phyloP scores from a whole-genome alignment of 2,888 invertebrate species.

The Nephrotoma guestfalica region DNA sequence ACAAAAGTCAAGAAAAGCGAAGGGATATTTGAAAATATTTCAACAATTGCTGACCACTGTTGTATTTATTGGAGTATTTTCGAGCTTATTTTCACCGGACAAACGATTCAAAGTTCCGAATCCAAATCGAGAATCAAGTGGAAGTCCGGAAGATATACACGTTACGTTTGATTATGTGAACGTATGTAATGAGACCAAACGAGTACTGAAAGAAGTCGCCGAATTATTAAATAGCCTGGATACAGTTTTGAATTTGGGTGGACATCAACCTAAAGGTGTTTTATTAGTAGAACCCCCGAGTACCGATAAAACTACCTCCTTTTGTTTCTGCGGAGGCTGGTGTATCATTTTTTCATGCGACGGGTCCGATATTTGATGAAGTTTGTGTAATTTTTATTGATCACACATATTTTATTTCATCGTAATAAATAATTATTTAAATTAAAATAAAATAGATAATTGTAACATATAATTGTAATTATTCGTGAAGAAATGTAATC shows the following conservation, averaged over 20 bases:
- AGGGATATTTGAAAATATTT: slow-evolving; percentile 44
- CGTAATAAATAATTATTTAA: too few species aligned
- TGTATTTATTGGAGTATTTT: slow-evolving; percentile 61
- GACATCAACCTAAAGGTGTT: slow-evolving; percentile 91
- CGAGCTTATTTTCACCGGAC: slow-evolving; percentile 56
- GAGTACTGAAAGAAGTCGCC: slow-evolving; percentile 89
- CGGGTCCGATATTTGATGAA: slow-evolving; percentile 98
- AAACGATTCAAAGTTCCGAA: slow-evolving; percentile 61
- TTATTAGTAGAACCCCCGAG: slow-evolving; percentile 70
- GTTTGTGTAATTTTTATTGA: too few species aligned
- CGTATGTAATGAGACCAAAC: slow-evolving; percentile 95
- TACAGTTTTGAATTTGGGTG: slow-evolving; percentile 65
- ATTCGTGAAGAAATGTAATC: too few species aligned
- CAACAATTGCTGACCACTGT: slow-evolving; percentile 59
- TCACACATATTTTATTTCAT: too few species aligned
- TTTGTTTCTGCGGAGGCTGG: slow-evolving; percentile 98
- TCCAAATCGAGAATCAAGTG: slow-evolving; percentile 72
- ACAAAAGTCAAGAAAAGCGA: slow-evolving; percentile 34
- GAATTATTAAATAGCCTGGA: slow-evolving; percentile 92
- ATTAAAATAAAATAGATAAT: too few species aligned
- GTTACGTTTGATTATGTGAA: slow-evolving; percentile 96
- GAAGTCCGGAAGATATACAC: slow-evolving; percentile 94
- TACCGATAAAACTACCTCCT: slow-evolving; percentile 93
- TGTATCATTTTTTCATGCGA: slow-evolving; percentile 97
- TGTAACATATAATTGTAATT: too few species aligned